Percentiles rank a stretch among this genome's conserved stretches.
Evolutionary conservation across 2,113 vertebrate genomes (phyloP).

Genomic region (Oplegnathus fasciatus): DNA sequence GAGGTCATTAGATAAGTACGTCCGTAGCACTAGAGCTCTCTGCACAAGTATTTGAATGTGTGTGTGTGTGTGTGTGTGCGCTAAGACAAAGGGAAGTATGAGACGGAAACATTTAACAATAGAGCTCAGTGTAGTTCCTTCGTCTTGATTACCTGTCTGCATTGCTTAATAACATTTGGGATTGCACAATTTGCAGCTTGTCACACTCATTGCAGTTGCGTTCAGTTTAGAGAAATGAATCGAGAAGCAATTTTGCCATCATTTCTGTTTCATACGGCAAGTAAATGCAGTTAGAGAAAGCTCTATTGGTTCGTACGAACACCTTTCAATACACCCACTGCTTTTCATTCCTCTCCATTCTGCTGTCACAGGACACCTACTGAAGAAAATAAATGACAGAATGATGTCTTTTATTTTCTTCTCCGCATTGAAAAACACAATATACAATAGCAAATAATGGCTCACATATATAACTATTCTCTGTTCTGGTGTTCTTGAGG

Average conservation of each 20-base stretch:
- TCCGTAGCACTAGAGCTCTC: constrained; percentile 12
- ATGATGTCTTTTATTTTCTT: constrained; percentile 44
- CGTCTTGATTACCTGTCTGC: constrained; percentile 63
- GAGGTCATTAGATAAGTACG: constrained; percentile 78
- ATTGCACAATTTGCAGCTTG: constrained; percentile 66
- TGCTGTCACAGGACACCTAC: constrained; percentile 52
- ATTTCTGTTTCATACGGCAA: constrained; percentile 41
- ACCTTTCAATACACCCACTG: constrained; percentile 41
- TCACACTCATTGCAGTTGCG: constrained; percentile 51
- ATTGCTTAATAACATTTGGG: constrained; percentile 61
- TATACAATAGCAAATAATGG: background rate
- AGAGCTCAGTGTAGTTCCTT: constrained; percentile 29
- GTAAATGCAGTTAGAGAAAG: constrained; percentile 48
- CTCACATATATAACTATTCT: background rate
- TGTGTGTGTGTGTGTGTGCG: background rate
- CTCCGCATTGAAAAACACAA: constrained; percentile 7
- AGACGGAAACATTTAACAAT: constrained; percentile 47
- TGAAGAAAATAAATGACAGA: constrained; percentile 46
- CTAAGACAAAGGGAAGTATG: constrained; percentile 35
- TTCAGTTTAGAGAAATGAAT: constrained; percentile 56
- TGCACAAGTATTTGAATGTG: background rate
- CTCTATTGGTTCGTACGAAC: constrained; percentile 21
- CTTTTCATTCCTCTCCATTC: constrained; percentile 49
- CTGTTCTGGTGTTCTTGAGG: background rate
- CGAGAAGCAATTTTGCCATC: constrained; percentile 53